These are phyloP conservation scores for Pandemis corylana DNA, from an alignment of 2,888 invertebrate genomes.

Conservation along the genomic window DNA sequence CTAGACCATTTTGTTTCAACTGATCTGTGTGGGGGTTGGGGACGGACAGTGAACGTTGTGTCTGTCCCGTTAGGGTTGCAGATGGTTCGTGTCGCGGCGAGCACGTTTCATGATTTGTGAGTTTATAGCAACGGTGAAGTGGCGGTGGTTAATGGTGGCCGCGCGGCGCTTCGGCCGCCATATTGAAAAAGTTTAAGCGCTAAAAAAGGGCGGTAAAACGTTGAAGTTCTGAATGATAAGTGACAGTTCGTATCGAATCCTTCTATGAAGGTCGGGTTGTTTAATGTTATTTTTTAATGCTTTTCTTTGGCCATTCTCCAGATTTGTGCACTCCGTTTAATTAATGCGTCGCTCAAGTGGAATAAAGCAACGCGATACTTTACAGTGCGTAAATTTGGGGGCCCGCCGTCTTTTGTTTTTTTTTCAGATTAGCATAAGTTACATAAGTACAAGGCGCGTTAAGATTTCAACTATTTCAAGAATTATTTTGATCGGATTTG, in stretches of 20 bases:
- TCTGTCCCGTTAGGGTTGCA: conserved; percentile 53
- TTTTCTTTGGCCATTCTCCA: neutral
- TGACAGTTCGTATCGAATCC: conserved; percentile 29
- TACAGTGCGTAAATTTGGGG: no score
- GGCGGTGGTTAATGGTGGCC: conserved; percentile 84
- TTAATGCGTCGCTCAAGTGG: no score
- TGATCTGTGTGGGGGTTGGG: conserved; percentile 57
- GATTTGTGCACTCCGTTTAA: no score
- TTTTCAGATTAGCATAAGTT: neutral
- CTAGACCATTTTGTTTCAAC: conserved; percentile 67
- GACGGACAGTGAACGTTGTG: conserved; percentile 61
- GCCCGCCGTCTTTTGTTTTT: neutral
- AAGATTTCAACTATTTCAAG: neutral
- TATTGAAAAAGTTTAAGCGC: conserved; percentile 83
- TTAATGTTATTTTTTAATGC: neutral
- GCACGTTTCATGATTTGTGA: conserved; percentile 85
- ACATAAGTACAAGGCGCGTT: neutral
- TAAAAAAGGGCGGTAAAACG: conserved; percentile 71
- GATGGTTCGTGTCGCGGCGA: conserved; percentile 62
- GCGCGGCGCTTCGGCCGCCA: conserved; percentile 80
- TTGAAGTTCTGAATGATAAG: conserved; percentile 32
- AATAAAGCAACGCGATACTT: no score
- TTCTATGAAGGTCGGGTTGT: neutral
- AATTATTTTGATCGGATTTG: neutral
- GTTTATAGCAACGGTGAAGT: conserved; percentile 85